Base-by-base conservation (phyloP, 2,888 invertebrate species). In the Folsomia manolachei region DNA sequence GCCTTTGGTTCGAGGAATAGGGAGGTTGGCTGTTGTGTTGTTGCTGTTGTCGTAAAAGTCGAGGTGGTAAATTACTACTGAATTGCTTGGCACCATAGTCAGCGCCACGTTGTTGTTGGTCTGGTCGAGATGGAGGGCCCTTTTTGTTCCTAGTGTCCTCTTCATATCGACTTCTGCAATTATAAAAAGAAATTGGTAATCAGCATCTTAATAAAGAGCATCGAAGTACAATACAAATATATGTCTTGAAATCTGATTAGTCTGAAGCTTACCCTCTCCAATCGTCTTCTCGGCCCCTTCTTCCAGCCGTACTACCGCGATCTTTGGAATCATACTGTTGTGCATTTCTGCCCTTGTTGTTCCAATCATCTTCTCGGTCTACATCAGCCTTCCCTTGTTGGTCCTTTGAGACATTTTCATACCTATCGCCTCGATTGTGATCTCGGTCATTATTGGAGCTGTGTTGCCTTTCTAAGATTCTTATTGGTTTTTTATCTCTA, bases 41-140 rank as follows among this genome's bases (percentile, higher is more conserved):
- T 14, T 75, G 72, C 27, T 78, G 76, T 63, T 80, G 78, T 27
- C 75, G 67, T 27, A 74, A 76, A 25, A 79, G 72, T 64, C 79
- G 73, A 21, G 80, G 80, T 18, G 79, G 78, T 24, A 79, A 71
- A 69, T 78, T 80, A 19, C 61, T 77, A 19, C 61, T 77, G 64
- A 73, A 78, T 65, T 76, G 76, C 52, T 75, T 77, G 21, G 73
- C 65, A 21, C 68, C 53, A 69, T 76, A 78, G 27, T 78, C 78
- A 26, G 71, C 70, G 19, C 74, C 74, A 19, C 78, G 72, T 27
- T 72, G 64, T n/a, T n/a, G n/a, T n/a, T n/a, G n/a, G 23, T 74
- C 67, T n/a, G 66, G 56, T 26, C 65, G 19, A 26, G 67, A 39
- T 39, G 27, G 56, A 21, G 65, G 66, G 23, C 64, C 71, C 62